These are phyloP conservation scores for Cyanistes caeruleus DNA, from an alignment of 2,113 vertebrate species.

Conservation along the genomic window DNA sequence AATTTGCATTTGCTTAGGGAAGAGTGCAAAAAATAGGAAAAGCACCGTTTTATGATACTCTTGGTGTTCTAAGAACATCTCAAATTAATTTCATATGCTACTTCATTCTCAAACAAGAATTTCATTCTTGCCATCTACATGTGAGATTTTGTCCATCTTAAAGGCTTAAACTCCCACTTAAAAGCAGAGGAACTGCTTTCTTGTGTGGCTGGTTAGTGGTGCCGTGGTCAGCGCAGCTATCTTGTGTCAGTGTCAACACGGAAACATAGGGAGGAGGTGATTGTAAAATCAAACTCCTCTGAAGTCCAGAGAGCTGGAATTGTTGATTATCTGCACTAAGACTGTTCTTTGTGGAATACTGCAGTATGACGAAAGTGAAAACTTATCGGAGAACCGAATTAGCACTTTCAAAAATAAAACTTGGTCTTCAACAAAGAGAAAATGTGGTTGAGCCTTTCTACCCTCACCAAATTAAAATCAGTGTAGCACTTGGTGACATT, in stretches of 20 bases:
- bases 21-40: background rate
- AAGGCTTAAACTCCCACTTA: background rate
- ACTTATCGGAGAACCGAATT: background rate
- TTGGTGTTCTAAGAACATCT: conserved; percentile 10
- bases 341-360: background rate
- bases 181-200: background rate
- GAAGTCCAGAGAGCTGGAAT: background rate
- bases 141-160: background rate
- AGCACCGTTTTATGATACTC: background rate
- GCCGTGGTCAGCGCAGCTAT: background rate
- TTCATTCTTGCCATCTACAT: background rate
- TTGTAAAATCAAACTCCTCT: background rate
- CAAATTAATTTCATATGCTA: background rate
- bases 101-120: background rate
- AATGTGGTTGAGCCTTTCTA: background rate
- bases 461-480: background rate
- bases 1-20: background rate
- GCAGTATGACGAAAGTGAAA: background rate
- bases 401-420: conserved; percentile 21
- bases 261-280: background rate
- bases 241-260: background rate
- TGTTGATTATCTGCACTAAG: background rate
- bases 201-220: background rate
- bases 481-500: background rate
- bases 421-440: background rate